Base-by-base conservation (phyloP, 2,797 vertebrate species). In the Melanotaenia pygmaea region DNA sequence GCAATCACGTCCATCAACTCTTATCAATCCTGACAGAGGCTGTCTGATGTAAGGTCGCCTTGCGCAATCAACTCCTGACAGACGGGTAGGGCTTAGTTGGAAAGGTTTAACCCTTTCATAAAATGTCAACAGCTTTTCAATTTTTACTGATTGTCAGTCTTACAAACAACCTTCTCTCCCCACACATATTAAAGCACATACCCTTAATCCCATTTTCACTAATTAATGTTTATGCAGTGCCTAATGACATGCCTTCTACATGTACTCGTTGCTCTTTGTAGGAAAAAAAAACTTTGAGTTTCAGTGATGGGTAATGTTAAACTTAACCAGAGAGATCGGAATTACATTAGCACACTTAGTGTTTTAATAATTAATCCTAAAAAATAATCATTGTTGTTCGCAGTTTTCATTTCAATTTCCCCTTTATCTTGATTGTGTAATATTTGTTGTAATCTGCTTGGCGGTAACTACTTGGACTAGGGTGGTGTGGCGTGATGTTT, bases 1-100 rank as follows among this genome's bases (percentile, higher is more conserved):
- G 64, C 85, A 90, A 88, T 91, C 88, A 83, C 37, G 77, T 89
- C 86, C 72, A 83, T 92, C 88, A 91, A 45, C 69, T 79, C 82
- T 89, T 87, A 92, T 90, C 87, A 69, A 80, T 72, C 59, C 80
- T 86, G 87, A 91, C 85, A 86, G 64, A 62, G 74, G 67, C 60
- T 66, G 81, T 71, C 74, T 87, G 85, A 89, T 47, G 80, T 76
- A 89, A 88, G 53, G 61, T 58, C 32, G 59, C 50, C 74, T 94
- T 94, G 71, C 77, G 69, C 87, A 92, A 91, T 75, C 68, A n/a
- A 59, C 69, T 57, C 56, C 65, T 82, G 79, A 89, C 81, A 86
- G 76, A 80, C 45, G 72, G 81, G 80, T 35, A 34, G 61, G 20
- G 54, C 70, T 53, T 50, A 13, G 60, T 26, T n/a, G 45, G 45